Conservation (phyloP, 2,113 vertebrate species). For the Eurypyga helias region DNA sequence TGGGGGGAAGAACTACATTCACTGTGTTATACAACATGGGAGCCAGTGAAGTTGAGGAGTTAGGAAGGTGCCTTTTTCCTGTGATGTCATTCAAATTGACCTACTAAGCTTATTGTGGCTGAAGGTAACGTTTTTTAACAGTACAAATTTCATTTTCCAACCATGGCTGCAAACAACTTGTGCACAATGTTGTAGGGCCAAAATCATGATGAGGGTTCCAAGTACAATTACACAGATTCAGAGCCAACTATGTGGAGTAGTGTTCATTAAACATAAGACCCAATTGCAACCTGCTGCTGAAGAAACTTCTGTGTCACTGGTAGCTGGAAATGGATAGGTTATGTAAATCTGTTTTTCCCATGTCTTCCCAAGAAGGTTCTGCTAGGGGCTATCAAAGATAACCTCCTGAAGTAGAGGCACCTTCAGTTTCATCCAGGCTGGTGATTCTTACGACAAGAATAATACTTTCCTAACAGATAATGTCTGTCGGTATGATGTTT, state of each 20-base stretch:
- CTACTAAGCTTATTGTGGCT: background rate
- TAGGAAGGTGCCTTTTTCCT: background rate
- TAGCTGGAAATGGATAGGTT: background rate
- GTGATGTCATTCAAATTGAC: background rate
- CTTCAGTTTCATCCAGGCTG: background rate
- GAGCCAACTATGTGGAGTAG: background rate
- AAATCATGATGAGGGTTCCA: background rate
- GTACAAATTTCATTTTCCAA: background rate
- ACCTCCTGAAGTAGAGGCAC: background rate
- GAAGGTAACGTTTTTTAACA: background rate
- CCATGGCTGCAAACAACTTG: background rate
- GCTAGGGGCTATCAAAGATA: background rate
- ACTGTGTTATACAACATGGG: background rate
- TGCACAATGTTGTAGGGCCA: background rate
- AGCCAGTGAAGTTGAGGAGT: background rate
- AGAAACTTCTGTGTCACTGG: background rate
- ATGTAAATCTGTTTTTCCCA: background rate
- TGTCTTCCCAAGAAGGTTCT: background rate
- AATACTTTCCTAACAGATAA: background rate
- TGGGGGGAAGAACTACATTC: background rate
- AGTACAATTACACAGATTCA: background rate
- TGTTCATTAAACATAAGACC: background rate
- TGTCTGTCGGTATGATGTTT: background rate
- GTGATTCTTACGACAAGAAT: background rate
- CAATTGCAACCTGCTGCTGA: background rate